Evolutionary conservation across 2,113 vertebrate genomes (phyloP).

Genomic region (Etheostoma cragini): DNA sequence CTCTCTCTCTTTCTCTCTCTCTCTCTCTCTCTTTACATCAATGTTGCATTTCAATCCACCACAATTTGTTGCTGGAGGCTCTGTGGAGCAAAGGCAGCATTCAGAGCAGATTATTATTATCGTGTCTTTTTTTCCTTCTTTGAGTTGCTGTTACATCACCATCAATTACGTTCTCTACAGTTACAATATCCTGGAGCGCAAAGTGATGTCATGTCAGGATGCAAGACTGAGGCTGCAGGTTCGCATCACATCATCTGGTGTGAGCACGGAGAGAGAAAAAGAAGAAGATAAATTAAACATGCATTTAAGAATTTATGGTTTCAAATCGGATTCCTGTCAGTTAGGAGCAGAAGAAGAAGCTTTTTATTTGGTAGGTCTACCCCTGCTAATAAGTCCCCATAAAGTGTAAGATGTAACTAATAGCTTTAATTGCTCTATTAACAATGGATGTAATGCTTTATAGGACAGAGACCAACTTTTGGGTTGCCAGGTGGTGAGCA

Average conservation of each 20-base stretch:
- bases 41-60: constrained; percentile 50
- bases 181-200: constrained; percentile 35
- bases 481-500: constrained; percentile 4
- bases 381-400: background rate
- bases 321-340: background rate
- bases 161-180: constrained; percentile 34
- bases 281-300: background rate
- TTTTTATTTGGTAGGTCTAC: background rate
- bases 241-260: background rate
- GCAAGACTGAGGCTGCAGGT: constrained; percentile 17
- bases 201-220: constrained; percentile 50
- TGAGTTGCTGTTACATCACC: constrained; percentile 59
- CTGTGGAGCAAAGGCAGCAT: constrained; percentile 50
- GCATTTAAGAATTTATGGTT: background rate
- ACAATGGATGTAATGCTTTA: background rate
- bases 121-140: background rate
- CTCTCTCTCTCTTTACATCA: constrained; percentile 8
- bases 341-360: background rate
- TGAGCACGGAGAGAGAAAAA: background rate
- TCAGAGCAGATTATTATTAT: constrained; percentile 33
- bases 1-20: constrained; percentile 9
- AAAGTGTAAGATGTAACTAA: background rate
- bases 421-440: background rate
- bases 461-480: background rate
- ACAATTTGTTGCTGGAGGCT: constrained; percentile 45